Evolutionary conservation across 2,888 invertebrate genomes (phyloP).

Genomic region (Caenorhabditis sinica): DNA sequence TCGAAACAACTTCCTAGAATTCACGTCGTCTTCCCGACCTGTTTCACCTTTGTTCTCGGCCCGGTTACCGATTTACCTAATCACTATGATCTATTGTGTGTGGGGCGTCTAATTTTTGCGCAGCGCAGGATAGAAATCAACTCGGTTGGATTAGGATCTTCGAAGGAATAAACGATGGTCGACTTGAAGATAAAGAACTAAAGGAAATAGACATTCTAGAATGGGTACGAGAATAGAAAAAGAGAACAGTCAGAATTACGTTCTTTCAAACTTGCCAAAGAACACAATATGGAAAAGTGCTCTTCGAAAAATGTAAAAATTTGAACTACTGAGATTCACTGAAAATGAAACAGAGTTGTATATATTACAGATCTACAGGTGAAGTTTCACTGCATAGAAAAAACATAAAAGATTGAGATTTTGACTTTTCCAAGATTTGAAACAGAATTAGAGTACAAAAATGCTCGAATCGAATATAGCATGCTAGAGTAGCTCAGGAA

Average conservation of each 20-base stretch:
- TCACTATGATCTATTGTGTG: conserved; percentile 16
- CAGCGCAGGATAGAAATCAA: conserved; percentile 9
- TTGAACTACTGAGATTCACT: too few species aligned
- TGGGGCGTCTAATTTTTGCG: conserved; percentile 19
- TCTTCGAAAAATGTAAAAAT: too few species aligned
- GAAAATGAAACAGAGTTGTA: too few species aligned
- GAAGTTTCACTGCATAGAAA: too few species aligned
- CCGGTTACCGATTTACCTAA: conserved; percentile 29
- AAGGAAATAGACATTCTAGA: background rate
- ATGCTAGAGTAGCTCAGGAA: too few species aligned
- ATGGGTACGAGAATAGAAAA: background rate
- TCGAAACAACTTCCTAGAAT: conserved; percentile 11
- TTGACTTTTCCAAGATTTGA: too few species aligned
- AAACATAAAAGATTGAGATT: too few species aligned
- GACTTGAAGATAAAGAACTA: conserved; percentile 8
- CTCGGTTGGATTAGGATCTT: conserved; percentile 31
- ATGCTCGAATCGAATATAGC: too few species aligned
- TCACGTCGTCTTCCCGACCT: conserved; percentile 16
- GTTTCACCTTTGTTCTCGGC: conserved; percentile 23
- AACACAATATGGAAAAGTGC: too few species aligned
- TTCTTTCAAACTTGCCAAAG: too few species aligned
- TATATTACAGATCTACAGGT: too few species aligned
- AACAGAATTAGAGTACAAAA: too few species aligned
- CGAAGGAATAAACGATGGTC: conserved; percentile 22
- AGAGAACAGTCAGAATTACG: background rate